Evolutionary conservation across 2,888 invertebrate genomes (phyloP).

Genomic region (Meliscaeva auricollis): DNA sequence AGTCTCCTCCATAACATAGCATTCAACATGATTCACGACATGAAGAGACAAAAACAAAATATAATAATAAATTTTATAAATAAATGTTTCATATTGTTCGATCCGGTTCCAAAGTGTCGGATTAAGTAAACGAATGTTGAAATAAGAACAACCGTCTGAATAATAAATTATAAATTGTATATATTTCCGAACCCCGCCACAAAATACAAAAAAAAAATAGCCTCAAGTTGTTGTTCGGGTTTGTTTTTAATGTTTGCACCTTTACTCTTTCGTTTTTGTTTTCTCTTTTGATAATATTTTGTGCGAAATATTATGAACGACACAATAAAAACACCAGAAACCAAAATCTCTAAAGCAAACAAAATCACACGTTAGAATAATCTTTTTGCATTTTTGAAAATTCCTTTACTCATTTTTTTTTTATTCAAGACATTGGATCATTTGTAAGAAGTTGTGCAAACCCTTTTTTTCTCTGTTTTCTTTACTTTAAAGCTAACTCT

Average conservation of each 20-base stretch:
- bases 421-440: no score
- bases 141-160: constrained; percentile 58
- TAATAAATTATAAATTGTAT: constrained; percentile 45
- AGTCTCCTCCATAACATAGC: background rate
- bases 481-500: background rate
- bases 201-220: constrained; percentile 30
- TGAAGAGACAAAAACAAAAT: background rate
- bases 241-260: constrained; percentile 20
- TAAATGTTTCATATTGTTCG: constrained; percentile 57
- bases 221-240: constrained; percentile 58
- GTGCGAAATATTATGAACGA: constrained; percentile 32
- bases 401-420: background rate
- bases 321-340: constrained; percentile 17
- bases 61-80: constrained; percentile 38
- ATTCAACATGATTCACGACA: background rate
- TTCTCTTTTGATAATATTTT: background rate
- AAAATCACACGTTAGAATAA: constrained; percentile 50
- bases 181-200: constrained; percentile 2
- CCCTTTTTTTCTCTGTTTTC: constrained; percentile 28
- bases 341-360: constrained; percentile 66
- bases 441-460: constrained; percentile 25
- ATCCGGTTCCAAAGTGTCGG: constrained; percentile 77
- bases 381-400: background rate
- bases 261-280: constrained; percentile 11
- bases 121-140: constrained; percentile 77